Evolutionary conservation across 2,797 vertebrate genomes (phyloP), one percentile per base, ranked within the genome.

Genomic region (Takifugu rubripes): DNA sequence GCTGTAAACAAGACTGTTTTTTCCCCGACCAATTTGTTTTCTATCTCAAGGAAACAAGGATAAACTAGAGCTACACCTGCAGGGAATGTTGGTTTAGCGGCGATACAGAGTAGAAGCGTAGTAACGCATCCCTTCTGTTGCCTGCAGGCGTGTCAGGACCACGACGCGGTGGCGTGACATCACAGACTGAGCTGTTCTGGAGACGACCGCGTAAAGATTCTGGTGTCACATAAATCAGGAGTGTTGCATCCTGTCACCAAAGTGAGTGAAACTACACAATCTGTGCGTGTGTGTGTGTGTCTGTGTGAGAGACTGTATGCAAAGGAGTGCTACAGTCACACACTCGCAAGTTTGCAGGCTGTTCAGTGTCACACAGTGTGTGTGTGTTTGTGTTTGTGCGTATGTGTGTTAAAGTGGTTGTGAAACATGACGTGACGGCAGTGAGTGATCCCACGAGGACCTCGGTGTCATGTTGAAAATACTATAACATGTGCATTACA

Each of bases 401-500:
- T 40, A 49, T 51, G 63, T n/a, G 36, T 14, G 36, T 54, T 43
- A 16, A 44, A 51, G 65, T 12, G 36, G 66, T 74, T 69, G 77
- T 65, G 80, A 81, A 82, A 75, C 75, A 69, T 84, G 86, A 84
- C 89, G 87, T 91, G 91, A 90, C 89, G 88, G 68, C 88, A 87
- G 90, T 89, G 82, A 92, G 90, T 87, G 90, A 91, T 93, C 93
- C 94, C 92, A 86, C 88, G 91, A 93, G 84, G 91, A 76, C 91
- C 91, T 90, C 90, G 90, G 89, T 93, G 93, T 93, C 91, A 90
- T 94, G 92, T 94, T 89, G 94, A 94, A 94, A 92, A 94, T 93
- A 94, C 94, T 93, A 93, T 94, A 96, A 97, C 96, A 95, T 93
- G 94, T 93, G 92, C 94, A 94, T 97, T 97, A 95, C 94, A 97